Conservation (phyloP, 1,140 invertebrate species). For the Euschistus heros region DNA sequence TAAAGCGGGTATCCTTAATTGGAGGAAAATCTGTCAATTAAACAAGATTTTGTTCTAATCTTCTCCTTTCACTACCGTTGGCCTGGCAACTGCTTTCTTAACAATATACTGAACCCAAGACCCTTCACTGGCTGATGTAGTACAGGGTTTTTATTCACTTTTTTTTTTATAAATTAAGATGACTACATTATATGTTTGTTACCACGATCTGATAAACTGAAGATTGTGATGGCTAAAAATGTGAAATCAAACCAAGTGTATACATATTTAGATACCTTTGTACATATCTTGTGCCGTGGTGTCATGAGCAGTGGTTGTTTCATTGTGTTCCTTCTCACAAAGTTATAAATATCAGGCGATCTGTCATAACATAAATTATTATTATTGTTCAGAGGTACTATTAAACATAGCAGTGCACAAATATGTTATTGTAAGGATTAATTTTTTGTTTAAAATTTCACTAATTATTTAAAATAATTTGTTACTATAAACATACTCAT, state of each 20-base stretch:
- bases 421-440: too few species aligned
- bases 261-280: not conserved
- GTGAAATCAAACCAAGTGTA: not conserved
- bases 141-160: too few species aligned
- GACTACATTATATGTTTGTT: not conserved
- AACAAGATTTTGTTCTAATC: too few species aligned
- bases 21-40: too few species aligned
- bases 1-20: too few species aligned
- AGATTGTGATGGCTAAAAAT: not conserved
- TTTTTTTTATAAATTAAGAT: not conserved
- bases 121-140: not conserved
- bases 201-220: not conserved
- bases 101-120: not conserved
- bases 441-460: too few species aligned
- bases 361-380: not conserved
- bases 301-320: not conserved
- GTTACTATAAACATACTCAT: not conserved
- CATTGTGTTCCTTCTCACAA: not conserved
- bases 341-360: conserved; percentile 3
- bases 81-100: not conserved
- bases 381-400: too few species aligned
- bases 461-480: not conserved
- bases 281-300: not conserved
- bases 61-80: too few species aligned
- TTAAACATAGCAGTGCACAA: too few species aligned